Percentiles rank a stretch among this genome's conserved stretches.
These are phyloP conservation scores for Eidolon dupreanum DNA, from an alignment of 2,797 vertebrate species.

Conservation along the genomic window DNA sequence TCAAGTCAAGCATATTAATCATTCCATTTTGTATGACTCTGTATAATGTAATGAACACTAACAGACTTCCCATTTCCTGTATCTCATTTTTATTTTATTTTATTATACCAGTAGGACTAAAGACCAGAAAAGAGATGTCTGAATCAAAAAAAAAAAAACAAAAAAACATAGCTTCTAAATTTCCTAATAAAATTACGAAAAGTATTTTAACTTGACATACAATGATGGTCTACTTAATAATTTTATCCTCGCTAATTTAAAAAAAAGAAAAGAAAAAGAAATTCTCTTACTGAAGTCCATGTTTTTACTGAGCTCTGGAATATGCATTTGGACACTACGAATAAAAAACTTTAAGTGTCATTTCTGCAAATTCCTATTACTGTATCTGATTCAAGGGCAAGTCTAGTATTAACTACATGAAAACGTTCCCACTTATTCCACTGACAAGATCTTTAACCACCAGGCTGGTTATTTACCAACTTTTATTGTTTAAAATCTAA, in stretches of 20 bases:
- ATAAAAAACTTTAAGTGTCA: conserved; percentile 66
- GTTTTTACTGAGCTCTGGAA: conserved; percentile 82
- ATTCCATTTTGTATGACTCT: conserved; percentile 77
- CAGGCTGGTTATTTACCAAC: conserved; percentile 74
- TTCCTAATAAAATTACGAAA: conserved; percentile 81
- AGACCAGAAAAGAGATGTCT: conserved; percentile 71
- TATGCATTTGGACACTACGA: conserved; percentile 81
- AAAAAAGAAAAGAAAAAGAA: conserved; percentile 79
- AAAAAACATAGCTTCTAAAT: conserved; percentile 79
- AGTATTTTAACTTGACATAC: conserved; percentile 77
- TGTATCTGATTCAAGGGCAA: conserved; percentile 64
- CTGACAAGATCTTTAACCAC: conserved; percentile 79
- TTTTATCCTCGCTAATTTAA: conserved; percentile 76
- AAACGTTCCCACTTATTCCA: conserved; percentile 77
- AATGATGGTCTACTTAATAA: conserved; percentile 81
- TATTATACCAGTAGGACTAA: conserved; percentile 77
- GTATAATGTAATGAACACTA: conserved; percentile 78
- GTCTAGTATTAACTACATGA: conserved; percentile 77
- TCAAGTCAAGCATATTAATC: conserved; percentile 79
- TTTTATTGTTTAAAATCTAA: conserved; percentile 72
- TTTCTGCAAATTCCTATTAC: conserved; percentile 77
- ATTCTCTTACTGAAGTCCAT: conserved; percentile 75
- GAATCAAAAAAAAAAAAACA: conserved; percentile 29
- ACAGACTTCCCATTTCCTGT: conserved; percentile 79
- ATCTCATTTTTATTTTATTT: conserved; percentile 67